phyloP scores from a whole-genome alignment of 2,888 invertebrate genomes.

The Dioctria linearis region DNA sequence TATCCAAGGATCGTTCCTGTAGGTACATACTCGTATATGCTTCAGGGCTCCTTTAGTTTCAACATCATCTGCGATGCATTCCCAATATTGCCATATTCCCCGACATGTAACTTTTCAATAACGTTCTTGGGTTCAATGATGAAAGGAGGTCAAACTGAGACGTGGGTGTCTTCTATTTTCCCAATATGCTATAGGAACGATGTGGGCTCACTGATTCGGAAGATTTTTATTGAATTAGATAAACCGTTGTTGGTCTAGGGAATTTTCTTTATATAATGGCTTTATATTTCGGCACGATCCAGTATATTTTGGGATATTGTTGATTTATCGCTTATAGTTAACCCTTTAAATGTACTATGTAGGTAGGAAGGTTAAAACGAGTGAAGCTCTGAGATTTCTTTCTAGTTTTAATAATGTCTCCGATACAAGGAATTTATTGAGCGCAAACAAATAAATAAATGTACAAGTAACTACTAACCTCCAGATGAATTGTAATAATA shows the following conservation, averaged over 20 bases:
- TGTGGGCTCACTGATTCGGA: slow-evolving; percentile 39
- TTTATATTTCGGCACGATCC: slow-evolving; percentile 42
- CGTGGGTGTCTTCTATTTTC: slow-evolving; percentile 25
- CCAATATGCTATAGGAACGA: neutral
- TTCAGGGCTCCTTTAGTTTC: neutral
- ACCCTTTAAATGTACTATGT: slow-evolving; percentile 11
- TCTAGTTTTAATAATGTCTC: no score
- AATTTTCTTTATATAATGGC: slow-evolving; percentile 9
- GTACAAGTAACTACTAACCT: no score
- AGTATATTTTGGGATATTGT: slow-evolving; percentile 37
- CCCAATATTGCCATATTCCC: neutral
- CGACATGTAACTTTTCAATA: slow-evolving; percentile 41
- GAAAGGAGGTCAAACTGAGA: slow-evolving; percentile 40
- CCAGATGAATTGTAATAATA: no score
- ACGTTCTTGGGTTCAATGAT: slow-evolving; percentile 32
- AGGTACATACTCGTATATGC: neutral
- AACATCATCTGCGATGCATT: neutral
- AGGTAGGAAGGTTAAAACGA: slow-evolving; percentile 1
- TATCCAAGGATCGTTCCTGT: neutral
- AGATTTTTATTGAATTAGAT: slow-evolving; percentile 51
- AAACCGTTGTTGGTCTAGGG: slow-evolving; percentile 39
- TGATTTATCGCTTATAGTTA: slow-evolving; percentile 30
- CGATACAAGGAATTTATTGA: no score
- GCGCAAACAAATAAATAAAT: no score
- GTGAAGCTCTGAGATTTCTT: neutral